A percentile compares a stretch with the other conserved stretches of the same genome.
These are phyloP conservation scores for Bradynema listronoti DNA, from an alignment of 1,140 invertebrate species.

Conservation along the genomic window DNA sequence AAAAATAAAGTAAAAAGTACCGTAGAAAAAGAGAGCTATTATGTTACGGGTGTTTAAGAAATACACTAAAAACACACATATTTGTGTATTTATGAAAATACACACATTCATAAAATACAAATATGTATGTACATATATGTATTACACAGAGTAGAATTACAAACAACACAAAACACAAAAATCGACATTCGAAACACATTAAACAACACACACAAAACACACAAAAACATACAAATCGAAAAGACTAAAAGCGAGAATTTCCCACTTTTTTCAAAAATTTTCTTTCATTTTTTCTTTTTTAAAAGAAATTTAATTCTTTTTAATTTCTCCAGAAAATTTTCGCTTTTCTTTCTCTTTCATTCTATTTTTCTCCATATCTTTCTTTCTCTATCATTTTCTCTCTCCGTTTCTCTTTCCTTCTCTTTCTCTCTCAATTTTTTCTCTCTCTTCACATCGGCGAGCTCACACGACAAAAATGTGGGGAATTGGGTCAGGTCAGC, in stretches of 20 bases:
- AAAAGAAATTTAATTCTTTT: background rate
- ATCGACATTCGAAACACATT: too few relatives aligned
- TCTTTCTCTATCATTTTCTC: background rate
- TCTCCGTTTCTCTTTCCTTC: background rate
- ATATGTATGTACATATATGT: background rate
- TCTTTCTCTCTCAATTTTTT: background rate
- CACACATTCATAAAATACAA: background rate
- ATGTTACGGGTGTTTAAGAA: background rate
- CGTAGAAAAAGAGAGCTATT: background rate
- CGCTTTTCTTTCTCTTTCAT: background rate
- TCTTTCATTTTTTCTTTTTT: background rate
- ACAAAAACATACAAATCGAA: too few relatives aligned
- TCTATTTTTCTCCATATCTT: background rate
- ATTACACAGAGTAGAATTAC: background rate
- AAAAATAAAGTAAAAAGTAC: background rate
- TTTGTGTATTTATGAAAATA: too few relatives aligned
- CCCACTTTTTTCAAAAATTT: too few relatives aligned
- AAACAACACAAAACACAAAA: background rate
- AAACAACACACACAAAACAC: too few relatives aligned
- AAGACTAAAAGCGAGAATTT: too few relatives aligned
- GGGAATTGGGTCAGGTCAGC: conserved; percentile 13
- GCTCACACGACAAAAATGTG: background rate
- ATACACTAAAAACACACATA: too few relatives aligned
- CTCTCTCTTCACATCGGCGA: background rate
- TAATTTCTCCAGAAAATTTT: background rate